These are phyloP conservation scores for Oreochromis grahami DNA, from an alignment of 2,797 vertebrate genomes.

Conservation along the genomic window DNA sequence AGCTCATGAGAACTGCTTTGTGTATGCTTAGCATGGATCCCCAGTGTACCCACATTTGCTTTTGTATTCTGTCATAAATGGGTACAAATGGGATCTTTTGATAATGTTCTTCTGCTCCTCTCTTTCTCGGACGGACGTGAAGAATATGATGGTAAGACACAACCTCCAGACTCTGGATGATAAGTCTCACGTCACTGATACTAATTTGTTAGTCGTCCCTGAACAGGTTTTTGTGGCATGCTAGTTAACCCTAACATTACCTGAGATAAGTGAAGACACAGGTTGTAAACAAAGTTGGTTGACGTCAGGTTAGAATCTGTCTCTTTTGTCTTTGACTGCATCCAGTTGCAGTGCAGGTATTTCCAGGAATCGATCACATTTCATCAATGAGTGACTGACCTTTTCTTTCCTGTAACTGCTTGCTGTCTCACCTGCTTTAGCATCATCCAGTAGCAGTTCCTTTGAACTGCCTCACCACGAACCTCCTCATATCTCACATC, in stretches of 20 bases:
- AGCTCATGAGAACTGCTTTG: slow-evolving; percentile 45
- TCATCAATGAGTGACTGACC: slow-evolving; percentile 40
- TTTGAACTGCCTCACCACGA: slow-evolving; percentile 8
- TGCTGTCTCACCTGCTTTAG: slow-evolving; percentile 47
- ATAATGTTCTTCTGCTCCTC: slow-evolving; percentile 73
- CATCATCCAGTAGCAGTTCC: slow-evolving; percentile 34
- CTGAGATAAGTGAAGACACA: background rate
- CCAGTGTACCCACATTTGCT: slow-evolving; percentile 60
- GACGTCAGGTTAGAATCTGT: background rate
- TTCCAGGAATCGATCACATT: background rate
- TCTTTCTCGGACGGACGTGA: slow-evolving; percentile 68
- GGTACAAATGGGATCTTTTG: slow-evolving; percentile 69
- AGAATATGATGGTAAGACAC: slow-evolving; percentile 90
- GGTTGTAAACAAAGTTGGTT: background rate
- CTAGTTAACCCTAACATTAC: slow-evolving; percentile 38
- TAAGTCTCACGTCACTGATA: slow-evolving; percentile 37
- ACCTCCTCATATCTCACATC: slow-evolving; percentile 27
- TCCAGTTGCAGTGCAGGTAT: background rate
- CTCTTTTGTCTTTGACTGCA: background rate
- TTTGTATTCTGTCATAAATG: slow-evolving; percentile 32
- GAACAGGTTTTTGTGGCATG: slow-evolving; percentile 51
- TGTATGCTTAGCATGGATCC: slow-evolving; percentile 69
- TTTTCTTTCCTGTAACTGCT: slow-evolving; percentile 42
- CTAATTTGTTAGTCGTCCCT: slow-evolving; percentile 55
- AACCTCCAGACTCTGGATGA: slow-evolving; percentile 40